Percentiles rank a stretch among this genome's conserved stretches.
These are phyloP conservation scores for Chionodraco myersi DNA, from an alignment of 2,113 vertebrate species.

Conservation along the genomic window DNA sequence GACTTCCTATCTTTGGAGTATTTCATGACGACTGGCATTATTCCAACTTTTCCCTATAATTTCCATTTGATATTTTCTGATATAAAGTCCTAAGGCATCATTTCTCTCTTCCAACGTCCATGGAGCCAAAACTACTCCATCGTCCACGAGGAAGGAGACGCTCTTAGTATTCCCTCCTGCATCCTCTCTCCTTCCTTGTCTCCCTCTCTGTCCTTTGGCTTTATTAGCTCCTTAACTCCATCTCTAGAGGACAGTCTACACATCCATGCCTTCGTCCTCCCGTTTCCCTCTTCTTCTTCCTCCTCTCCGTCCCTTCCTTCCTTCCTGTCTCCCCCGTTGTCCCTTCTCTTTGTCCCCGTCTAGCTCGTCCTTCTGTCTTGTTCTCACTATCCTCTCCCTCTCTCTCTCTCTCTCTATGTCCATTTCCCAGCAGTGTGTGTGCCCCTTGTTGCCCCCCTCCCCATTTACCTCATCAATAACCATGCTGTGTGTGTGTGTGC, in stretches of 20 bases:
- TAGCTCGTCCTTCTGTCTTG: conserved; percentile 54
- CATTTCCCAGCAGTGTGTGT: conserved; percentile 77
- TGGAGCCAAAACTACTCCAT: conserved; percentile 30
- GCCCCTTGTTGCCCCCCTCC: conserved; percentile 74
- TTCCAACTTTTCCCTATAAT: no score
- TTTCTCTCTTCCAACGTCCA: neutral
- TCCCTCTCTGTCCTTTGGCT: conserved; percentile 38
- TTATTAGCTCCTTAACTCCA: conserved; percentile 49
- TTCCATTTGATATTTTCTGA: no score
- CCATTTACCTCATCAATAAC: conserved; percentile 86
- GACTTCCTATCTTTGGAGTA: conserved; percentile 9
- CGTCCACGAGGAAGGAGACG: conserved; percentile 19
- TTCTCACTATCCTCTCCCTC: conserved; percentile 33
- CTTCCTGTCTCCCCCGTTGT: conserved; percentile 32
- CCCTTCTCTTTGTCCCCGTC: conserved; percentile 66
- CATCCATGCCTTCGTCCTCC: neutral
- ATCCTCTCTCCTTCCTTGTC: conserved; percentile 40
- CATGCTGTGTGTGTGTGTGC: conserved; percentile 60
- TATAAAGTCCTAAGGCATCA: no score
- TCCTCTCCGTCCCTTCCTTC: conserved; percentile 14
- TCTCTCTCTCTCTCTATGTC: conserved; percentile 49
- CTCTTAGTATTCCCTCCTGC: conserved; percentile 27
- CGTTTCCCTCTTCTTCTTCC: conserved; percentile 18
- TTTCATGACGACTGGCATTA: conserved; percentile 4
- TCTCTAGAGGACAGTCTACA: conserved; percentile 8